These are phyloP conservation scores for Pteropus rufus DNA, from an alignment of 2,797 vertebrate species.

Conservation along the genomic window DNA sequence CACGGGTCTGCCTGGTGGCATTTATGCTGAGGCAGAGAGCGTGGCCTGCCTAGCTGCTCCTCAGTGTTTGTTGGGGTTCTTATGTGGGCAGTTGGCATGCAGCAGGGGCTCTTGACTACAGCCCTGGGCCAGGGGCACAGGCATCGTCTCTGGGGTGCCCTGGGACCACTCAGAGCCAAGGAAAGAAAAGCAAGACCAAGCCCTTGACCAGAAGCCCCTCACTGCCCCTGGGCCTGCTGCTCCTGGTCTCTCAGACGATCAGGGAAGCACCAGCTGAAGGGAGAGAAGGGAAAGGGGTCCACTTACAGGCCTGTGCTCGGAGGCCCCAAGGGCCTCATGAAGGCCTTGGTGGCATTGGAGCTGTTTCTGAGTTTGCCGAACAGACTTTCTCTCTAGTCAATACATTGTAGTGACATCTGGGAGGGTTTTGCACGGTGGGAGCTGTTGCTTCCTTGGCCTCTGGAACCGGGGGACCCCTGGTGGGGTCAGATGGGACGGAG, in stretches of 20 bases:
- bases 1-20: not conserved
- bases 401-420: not conserved
- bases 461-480: rapidly evolving
- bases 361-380: not conserved
- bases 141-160: rapidly evolving
- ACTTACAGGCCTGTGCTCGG: too few species aligned
- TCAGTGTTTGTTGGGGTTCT: not conserved
- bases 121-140: not conserved
- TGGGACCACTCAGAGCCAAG: not conserved
- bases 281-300: too few species aligned
- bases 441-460: not conserved
- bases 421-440: rapidly evolving
- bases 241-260: not conserved
- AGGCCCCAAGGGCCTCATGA: not conserved
- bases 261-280: not conserved
- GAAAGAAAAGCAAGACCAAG: not conserved
- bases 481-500: not conserved
- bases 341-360: not conserved
- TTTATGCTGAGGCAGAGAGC: too few species aligned
- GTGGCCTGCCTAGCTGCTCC: not conserved
- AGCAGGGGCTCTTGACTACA: not conserved
- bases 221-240: not conserved
- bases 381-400: not conserved
- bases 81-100: not conserved
- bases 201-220: not conserved